Conservation (phyloP, 1,140 invertebrate species). For the Magallana angulata region DNA sequence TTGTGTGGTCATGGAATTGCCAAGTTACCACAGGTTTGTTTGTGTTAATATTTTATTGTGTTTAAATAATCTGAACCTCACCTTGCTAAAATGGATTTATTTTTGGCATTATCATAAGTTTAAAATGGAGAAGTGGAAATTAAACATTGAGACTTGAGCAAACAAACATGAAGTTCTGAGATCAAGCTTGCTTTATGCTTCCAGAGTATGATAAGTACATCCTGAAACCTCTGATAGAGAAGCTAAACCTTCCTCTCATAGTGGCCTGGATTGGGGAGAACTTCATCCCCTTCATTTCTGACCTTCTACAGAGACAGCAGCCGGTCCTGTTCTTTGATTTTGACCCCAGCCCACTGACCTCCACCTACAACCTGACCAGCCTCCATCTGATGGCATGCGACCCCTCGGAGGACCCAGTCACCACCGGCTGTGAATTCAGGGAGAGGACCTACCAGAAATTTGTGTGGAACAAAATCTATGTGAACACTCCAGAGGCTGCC, state of each 20-base stretch:
- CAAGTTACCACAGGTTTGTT: too few species aligned
- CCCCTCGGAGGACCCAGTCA: conserved; percentile 41
- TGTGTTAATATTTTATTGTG: too few species aligned
- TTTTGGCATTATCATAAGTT: too few species aligned
- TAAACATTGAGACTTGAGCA: too few species aligned
- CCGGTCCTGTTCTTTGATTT: conserved; percentile 85
- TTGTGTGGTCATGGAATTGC: too few species aligned
- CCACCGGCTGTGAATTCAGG: conserved; percentile 69
- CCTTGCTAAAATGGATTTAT: too few species aligned
- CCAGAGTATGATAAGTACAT: conserved; percentile 68
- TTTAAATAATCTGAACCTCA: too few species aligned
- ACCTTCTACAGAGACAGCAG: conserved; percentile 69
- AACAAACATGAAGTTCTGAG: too few species aligned
- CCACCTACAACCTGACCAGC: conserved; percentile 75
- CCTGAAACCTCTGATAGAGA: conserved; percentile 71
- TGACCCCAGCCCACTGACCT: conserved; percentile 84
- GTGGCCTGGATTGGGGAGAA: conserved; percentile 73
- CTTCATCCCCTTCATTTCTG: conserved; percentile 75
- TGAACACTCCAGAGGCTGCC: conserved; percentile 72
- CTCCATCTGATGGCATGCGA: conserved; percentile 80
- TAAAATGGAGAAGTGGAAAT: too few species aligned
- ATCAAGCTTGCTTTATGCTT: conserved; percentile 40
- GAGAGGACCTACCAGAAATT: conserved; percentile 84
- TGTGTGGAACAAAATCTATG: conserved; percentile 83
- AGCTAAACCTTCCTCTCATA: conserved; percentile 75